These are phyloP conservation scores for Corythoichthys intestinalis DNA, from an alignment of 2,113 vertebrate species.

Conservation along the genomic window DNA sequence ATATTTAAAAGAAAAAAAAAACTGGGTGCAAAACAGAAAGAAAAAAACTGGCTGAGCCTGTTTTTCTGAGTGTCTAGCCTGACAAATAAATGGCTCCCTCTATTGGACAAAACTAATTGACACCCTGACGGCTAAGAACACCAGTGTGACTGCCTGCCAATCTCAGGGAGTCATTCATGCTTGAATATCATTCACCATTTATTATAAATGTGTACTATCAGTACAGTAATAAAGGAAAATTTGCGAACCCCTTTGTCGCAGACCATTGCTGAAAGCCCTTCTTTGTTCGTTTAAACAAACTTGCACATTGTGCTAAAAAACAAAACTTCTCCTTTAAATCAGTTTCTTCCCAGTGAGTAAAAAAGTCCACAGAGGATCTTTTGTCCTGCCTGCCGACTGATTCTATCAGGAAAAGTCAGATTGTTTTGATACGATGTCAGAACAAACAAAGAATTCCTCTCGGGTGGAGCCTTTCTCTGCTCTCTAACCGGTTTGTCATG, in stretches of 20 bases:
- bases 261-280: background rate
- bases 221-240: background rate
- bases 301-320: background rate
- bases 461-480: constrained; percentile 31
- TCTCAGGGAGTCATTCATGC: too few relatives aligned
- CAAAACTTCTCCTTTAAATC: constrained; percentile 15
- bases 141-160: too few relatives aligned
- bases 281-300: background rate
- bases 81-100: too few relatives aligned
- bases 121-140: too few relatives aligned
- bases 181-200: too few relatives aligned
- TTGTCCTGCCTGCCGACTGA: constrained; percentile 38
- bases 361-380: constrained; percentile 36
- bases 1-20: too few relatives aligned
- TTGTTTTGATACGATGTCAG: constrained; percentile 70
- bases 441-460: constrained; percentile 52
- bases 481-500: constrained; percentile 50
- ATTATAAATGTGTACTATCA: too few relatives aligned
- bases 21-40: too few relatives aligned
- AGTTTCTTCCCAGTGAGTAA: constrained; percentile 2
- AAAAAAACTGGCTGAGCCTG: too few relatives aligned
- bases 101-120: too few relatives aligned
- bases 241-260: background rate
- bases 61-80: too few relatives aligned
- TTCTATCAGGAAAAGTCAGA: constrained; percentile 21